Evolutionary conservation across 2,113 vertebrate genomes (phyloP).

Genomic region (Nyctibius bracteatus): DNA sequence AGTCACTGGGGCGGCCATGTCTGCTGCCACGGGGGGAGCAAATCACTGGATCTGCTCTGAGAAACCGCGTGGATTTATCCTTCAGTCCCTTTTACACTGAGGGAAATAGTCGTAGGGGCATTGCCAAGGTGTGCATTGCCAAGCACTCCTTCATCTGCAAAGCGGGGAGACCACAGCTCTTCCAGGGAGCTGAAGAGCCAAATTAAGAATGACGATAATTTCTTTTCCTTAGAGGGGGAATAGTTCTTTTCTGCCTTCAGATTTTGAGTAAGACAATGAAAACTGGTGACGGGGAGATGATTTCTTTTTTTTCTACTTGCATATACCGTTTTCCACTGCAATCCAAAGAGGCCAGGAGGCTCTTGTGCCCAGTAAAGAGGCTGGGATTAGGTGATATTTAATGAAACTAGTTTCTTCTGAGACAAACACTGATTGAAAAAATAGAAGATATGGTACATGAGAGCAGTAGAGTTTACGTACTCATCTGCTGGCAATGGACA

Average conservation of each 20-base stretch:
- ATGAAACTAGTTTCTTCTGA: background rate
- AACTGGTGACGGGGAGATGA: background rate
- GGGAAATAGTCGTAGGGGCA: background rate
- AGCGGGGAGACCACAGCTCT: background rate
- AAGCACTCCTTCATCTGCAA: background rate
- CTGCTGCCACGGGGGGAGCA: background rate
- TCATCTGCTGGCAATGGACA: background rate
- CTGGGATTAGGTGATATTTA: background rate
- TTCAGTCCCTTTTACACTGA: background rate
- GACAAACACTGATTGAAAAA: background rate
- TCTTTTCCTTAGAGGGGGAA: background rate
- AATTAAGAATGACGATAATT: background rate
- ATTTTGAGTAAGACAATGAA: background rate
- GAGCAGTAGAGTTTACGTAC: background rate
- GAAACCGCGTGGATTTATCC: background rate
- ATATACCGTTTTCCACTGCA: background rate
- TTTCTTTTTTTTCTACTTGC: background rate
- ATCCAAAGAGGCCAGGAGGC: background rate
- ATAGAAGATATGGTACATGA: background rate
- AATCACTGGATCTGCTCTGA: background rate
- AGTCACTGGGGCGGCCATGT: rapidly evolving
- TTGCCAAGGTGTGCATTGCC: background rate
- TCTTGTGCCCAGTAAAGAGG: background rate
- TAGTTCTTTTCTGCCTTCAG: background rate
- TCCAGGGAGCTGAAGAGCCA: background rate